Conservation (phyloP, 1,140 invertebrate species). For the Bombus waltoni region DNA sequence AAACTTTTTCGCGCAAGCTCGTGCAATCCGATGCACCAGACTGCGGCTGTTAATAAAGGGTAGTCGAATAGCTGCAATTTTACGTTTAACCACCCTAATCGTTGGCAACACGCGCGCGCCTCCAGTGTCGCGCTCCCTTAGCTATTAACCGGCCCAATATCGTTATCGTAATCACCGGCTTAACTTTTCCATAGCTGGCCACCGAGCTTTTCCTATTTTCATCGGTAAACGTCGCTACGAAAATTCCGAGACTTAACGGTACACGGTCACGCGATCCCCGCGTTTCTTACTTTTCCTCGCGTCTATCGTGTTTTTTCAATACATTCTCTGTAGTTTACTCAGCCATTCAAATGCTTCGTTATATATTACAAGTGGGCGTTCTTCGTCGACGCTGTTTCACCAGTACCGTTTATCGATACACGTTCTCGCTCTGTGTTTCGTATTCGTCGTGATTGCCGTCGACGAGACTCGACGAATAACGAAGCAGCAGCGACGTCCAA, state of each 20-base stretch:
- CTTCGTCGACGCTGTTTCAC: background rate
- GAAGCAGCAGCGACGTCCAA: no score
- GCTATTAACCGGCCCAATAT: constrained; percentile 62
- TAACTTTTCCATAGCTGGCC: constrained; percentile 41
- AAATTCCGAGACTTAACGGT: background rate
- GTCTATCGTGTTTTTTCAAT: background rate
- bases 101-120: constrained; percentile 54
- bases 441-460: no score
- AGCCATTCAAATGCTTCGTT: no score
- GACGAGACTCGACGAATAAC: no score
- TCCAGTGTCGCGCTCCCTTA: background rate
- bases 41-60: constrained; percentile 40
- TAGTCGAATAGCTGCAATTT: constrained; percentile 72
- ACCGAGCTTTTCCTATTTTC: background rate
- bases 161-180: constrained; percentile 65
- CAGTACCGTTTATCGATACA: no score
- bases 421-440: background rate
- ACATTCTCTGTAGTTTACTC: no score
- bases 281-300: background rate
- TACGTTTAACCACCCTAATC: constrained; percentile 71
- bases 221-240: background rate
- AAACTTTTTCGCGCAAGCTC: background rate
- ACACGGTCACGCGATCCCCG: background rate
- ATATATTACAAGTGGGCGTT: no score
- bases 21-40: background rate